Conservation (phyloP, 2,797 vertebrate genomes). For the Takifugu ocellatus region DNA sequence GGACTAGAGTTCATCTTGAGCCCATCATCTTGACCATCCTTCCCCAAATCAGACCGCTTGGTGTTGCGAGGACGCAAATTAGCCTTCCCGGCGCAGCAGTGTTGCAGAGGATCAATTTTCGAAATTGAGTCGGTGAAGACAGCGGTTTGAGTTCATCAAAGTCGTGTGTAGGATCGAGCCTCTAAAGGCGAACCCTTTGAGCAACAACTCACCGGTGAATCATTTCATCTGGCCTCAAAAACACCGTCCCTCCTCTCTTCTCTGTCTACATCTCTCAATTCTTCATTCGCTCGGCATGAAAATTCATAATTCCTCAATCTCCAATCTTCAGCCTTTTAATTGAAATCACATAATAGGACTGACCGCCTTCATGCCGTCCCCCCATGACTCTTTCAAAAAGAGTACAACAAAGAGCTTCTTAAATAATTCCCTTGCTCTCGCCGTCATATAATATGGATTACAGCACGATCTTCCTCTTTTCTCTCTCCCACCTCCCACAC, state of each 20-base stretch:
- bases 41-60: neutral
- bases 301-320: constrained; percentile 55
- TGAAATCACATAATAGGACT: constrained; percentile 63
- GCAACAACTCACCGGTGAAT: neutral
- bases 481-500: constrained; percentile 41
- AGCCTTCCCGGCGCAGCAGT: neutral
- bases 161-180: neutral
- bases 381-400: constrained; percentile 49
- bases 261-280: constrained; percentile 25
- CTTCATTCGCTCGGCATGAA: constrained; percentile 35
- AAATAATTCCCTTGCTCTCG: constrained; percentile 67
- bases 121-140: neutral
- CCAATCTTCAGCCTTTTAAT: constrained; percentile 68
- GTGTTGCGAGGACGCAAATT: neutral
- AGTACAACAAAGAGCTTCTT: constrained; percentile 71
- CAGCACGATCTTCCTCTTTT: constrained; percentile 42
- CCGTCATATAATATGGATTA: constrained; percentile 71
- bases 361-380: constrained; percentile 41
- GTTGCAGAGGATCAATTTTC: neutral
- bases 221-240: neutral
- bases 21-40: neutral
- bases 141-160: neutral
- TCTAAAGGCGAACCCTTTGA: neutral
- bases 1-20: neutral
- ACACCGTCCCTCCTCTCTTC: neutral